Evolutionary conservation across 2,888 invertebrate species (phyloP), one percentile per base, ranked within the genome.

Genomic region (Acanthosepion lycidas): DNA sequence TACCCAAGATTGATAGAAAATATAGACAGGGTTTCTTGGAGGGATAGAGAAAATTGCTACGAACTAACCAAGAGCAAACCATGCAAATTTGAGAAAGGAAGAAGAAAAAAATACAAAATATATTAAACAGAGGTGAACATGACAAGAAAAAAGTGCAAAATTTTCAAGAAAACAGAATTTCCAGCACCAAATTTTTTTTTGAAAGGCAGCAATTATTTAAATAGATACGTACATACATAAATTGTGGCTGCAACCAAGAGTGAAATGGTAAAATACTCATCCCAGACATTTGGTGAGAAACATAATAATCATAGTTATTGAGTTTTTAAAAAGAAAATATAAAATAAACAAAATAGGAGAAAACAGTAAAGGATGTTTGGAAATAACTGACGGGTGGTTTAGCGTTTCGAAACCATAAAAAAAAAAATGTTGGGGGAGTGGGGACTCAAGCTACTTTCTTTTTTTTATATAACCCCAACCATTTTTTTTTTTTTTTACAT

Each of bases 181-280:
- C 93, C 93, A 93, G 51, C 51, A 51, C 93, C 93, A 93, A 23
- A 92, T 91, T 92, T 23, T 48, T 48, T 93, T 93, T 51, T 51
- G 51, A 92, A 93, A 18, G 51, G 53, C 51, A 51, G 53, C 53
- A 93, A 53, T 49, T 51, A 93, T 93, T 53, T 93, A 93, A 93
- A 93, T 93, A 28, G 51, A 93, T 93, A 93, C 93, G 93, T 93
- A 93, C 93, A 93, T 93, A 93, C 93, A 93, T 93, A 93, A 93
- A 49, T 93, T 93, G 93, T 51, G 93, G 93, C 93, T 93, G 93
- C 49, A 93, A 93, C 93, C 93, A 93, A 92, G 92, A 92, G 92
- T 51, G 51, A 92, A 92, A 93, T 20, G 53, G 53, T 93, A 51
- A 53, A 93, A 93, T 93, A 93, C 93, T 93, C 49, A 78, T 78